phyloP scores from a whole-genome alignment of 2,113 vertebrate species.

The Crotalus viridis region DNA sequence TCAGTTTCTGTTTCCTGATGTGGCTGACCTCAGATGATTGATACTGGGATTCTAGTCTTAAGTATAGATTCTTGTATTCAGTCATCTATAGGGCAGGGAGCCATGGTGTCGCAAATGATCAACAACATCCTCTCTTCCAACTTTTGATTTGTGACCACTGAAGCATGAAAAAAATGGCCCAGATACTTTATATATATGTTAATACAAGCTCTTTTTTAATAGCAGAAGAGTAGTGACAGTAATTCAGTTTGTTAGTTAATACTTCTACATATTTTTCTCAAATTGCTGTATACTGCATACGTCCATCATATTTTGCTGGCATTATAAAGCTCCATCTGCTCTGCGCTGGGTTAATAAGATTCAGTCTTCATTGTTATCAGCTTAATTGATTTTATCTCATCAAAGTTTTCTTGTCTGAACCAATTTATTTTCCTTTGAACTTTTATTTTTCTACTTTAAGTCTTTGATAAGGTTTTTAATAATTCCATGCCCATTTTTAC shows the following conservation, averaged over 20 bases:
- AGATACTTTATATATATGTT: not conserved
- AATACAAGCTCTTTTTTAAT: not conserved
- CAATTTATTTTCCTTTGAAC: not conserved
- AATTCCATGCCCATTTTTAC: not conserved
- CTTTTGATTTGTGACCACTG: not conserved
- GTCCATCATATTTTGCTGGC: not conserved
- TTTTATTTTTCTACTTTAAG: not conserved
- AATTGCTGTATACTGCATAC: not conserved
- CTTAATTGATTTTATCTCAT: not conserved
- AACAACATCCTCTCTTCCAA: not conserved
- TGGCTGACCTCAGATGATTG: not conserved
- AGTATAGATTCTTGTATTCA: not conserved
- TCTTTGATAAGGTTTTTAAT: not conserved
- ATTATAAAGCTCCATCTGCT: not conserved
- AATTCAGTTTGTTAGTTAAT: not conserved
- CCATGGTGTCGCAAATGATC: not conserved
- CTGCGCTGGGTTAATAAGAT: not conserved
- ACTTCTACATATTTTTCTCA: not conserved
- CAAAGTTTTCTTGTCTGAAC: not conserved
- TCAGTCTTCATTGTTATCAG: not conserved
- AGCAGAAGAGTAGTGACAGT: not conserved
- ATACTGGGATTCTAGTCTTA: not conserved
- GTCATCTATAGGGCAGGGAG: not conserved
- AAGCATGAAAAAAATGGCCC: not conserved
- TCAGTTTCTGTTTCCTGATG: not conserved